Percentiles rank a stretch among this genome's conserved stretches.
These are phyloP conservation scores for Andrena marginata DNA, from an alignment of 2,888 invertebrate species.

Conservation along the genomic window DNA sequence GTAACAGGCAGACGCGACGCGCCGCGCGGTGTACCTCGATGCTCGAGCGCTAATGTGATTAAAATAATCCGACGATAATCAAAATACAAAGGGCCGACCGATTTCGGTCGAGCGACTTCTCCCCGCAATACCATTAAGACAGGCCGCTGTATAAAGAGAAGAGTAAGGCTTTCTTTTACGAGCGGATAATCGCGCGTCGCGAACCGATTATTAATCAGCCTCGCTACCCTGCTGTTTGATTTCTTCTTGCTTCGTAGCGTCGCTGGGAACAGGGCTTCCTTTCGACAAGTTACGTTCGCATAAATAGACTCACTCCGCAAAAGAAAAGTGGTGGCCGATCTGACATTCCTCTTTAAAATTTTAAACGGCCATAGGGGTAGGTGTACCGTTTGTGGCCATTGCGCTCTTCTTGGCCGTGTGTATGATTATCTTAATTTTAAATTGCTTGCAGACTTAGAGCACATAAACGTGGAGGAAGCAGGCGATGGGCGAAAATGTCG, in stretches of 20 bases:
- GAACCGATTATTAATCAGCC: conserved; percentile 47
- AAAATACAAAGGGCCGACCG: conserved; percentile 69
- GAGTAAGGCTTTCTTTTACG: conserved; percentile 39
- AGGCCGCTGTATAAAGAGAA: conserved; percentile 31
- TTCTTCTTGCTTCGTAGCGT: neutral
- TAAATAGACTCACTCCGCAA: too few species aligned
- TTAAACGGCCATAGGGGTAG: too few species aligned
- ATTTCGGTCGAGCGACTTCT: conserved; percentile 55
- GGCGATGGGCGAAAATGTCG: too few species aligned
- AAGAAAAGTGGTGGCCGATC: too few species aligned
- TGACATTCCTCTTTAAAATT: too few species aligned
- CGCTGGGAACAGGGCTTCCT: neutral
- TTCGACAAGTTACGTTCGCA: neutral
- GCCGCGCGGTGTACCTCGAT: conserved; percentile 45
- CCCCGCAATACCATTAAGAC: conserved; percentile 54
- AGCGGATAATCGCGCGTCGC: conserved; percentile 46
- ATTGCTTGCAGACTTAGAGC: too few species aligned
- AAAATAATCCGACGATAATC: conserved; percentile 74
- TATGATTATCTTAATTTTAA: too few species aligned
- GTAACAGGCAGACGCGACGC: conserved; percentile 62
- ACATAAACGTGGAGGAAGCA: too few species aligned
- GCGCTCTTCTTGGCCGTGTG: too few species aligned
- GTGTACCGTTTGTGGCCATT: too few species aligned
- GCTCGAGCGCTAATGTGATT: conserved; percentile 76
- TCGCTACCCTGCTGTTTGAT: conserved; percentile 8